Evolutionary conservation across 2,888 invertebrate genomes (phyloP).

Genomic region (Autographa gamma): DNA sequence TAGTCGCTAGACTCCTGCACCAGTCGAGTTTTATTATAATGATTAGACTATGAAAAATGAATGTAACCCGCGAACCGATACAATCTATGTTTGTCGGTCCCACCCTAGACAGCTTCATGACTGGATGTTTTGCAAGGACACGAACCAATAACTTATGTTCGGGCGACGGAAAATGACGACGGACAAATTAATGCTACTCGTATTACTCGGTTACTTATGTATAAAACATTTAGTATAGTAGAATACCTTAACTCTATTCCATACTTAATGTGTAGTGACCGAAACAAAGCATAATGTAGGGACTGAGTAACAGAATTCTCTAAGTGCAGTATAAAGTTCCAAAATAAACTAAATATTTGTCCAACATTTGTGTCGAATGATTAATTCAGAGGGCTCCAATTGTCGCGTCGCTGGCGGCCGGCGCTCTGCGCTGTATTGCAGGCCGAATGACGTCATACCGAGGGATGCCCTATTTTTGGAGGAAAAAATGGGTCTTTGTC

Average conservation of each 20-base stretch:
- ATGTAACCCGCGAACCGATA: neutral
- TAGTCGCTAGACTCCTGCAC: too few relatives aligned
- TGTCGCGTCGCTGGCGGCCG: slow-evolving; percentile 14
- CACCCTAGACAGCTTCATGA: neutral
- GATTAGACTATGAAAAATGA: slow-evolving; percentile 1
- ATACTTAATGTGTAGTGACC: too few relatives aligned
- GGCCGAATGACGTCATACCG: slow-evolving; percentile 63
- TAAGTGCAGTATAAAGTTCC: neutral
- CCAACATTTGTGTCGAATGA: slow-evolving; percentile 3
- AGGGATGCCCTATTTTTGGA: slow-evolving; percentile 69
- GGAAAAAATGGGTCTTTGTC: slow-evolving; percentile 52
- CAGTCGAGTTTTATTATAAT: neutral
- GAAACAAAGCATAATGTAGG: too few relatives aligned
- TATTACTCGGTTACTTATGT: neutral
- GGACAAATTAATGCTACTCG: neutral
- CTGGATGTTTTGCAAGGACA: slow-evolving; percentile 4
- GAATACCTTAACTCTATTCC: too few relatives aligned
- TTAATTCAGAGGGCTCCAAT: slow-evolving; percentile 17
- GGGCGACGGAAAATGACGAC: neutral
- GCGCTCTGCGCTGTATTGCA: slow-evolving; percentile 42
- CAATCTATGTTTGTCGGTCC: neutral
- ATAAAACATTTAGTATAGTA: neutral
- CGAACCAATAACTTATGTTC: slow-evolving; percentile 4
- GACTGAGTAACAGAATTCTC: neutral
- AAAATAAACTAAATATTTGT: slow-evolving; percentile 9